Base-by-base conservation (phyloP, 2,888 invertebrate genomes). In the Hypena proboscidalis region DNA sequence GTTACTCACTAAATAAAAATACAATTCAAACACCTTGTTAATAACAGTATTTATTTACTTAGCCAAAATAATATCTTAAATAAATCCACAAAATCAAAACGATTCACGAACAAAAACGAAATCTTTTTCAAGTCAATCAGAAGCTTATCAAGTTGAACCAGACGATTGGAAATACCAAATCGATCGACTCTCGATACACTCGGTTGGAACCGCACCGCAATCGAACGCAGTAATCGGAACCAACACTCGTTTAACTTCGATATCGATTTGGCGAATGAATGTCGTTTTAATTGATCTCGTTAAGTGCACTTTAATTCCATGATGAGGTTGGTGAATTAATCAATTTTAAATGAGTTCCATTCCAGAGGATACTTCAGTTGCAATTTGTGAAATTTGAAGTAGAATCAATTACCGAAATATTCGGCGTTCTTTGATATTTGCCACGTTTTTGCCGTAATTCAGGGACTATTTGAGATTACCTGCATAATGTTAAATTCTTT, bases 231-330 rank as follows among this genome's bases (percentile, higher is more conserved):
- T 64, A 67, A 59, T 61, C 64, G 52, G 45, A 56, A 65, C 52
- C 58, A 52, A 58, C 64, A 65, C 62, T 64, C 60, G 58, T 49
- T 67, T 67, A 60, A 66, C 58, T 63, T 53, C 58, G 57, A 57
- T 61, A 74, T 73, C 73, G 72, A 70, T 72, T 72, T 46, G 35
- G 40, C 53, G 60, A 65, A 70, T 74, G 70, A 74, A 73, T 73
- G 72, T 68, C 70, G 65, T 47, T 60, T 70, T 75, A 78, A 75
- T 74, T 75, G 73, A 70, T 63, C 58, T 53, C 59, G 63, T 69
- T 65, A 69, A 77, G 75, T 66, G 71, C 75, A 64, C 74, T 79
- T 76, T 69, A 67, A 69, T 62, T 70, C 61, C 62, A 58, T 62
- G 53, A 67, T 64, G 57, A 57, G 54, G 58, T 62, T 51, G 45